These are phyloP conservation scores for Synergus umbraculus DNA, from an alignment of 2,888 invertebrate species.

Conservation along the genomic window DNA sequence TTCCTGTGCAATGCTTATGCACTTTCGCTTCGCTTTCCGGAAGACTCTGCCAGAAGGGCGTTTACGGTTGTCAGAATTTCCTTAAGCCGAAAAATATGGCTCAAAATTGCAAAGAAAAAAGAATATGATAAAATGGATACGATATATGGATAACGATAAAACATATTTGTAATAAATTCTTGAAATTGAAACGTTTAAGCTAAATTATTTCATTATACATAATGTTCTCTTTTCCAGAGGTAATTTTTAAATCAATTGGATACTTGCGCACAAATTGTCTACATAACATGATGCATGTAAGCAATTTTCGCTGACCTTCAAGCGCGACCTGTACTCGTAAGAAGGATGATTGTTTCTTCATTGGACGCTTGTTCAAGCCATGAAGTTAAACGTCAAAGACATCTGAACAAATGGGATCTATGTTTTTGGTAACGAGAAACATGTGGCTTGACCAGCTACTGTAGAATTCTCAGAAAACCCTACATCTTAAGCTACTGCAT, in stretches of 20 bases:
- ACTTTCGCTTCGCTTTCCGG: conserved; percentile 36
- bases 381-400: neutral
- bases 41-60: conserved; percentile 9
- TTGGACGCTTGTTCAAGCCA: neutral
- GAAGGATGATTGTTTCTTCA: neutral
- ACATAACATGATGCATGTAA: neutral
- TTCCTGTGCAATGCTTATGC: conserved; percentile 25
- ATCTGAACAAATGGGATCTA: neutral
- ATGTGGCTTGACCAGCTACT: conserved; percentile 11
- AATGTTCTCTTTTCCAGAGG: neutral
- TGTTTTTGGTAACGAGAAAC: conserved; percentile 31
- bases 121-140: too few species aligned
- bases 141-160: too few species aligned
- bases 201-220: neutral
- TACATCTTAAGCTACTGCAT: neutral
- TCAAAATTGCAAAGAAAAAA: neutral
- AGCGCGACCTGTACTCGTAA: conserved; percentile 5
- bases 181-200: neutral
- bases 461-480: neutral
- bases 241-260: neutral
- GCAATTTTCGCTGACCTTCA: conserved; percentile 8
- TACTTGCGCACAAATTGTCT: neutral
- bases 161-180: too few species aligned
- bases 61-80: neutral
- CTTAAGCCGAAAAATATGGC: neutral